Evolutionary conservation across 92 coral and sea anemone species (phyloP), one percentile per base, ranked within the genome.

Genomic region (Paramuricea clavata): DNA sequence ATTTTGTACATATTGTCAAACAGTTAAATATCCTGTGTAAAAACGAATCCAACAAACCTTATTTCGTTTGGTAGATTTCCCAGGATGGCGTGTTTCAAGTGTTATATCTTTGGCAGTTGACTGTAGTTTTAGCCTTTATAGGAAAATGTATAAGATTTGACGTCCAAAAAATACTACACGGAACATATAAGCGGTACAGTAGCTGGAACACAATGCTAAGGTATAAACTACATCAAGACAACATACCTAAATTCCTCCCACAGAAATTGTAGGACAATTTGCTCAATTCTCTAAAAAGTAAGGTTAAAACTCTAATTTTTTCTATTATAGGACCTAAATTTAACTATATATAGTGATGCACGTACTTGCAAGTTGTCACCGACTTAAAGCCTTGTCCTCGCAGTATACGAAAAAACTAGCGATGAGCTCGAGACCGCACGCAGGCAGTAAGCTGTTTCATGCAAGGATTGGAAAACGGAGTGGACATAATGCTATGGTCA

Each of bases 201-300:
- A 39, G 44, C 44, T 39, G n/a, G n/a, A n/a, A n/a, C 44, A 39
- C 44, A 39, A 39, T 39, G 44, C 22, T 16, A 11, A n/a, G n/a
- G n/a, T n/a, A n/a, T n/a, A n/a, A n/a, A n/a, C n/a, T 34, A 36
- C 25, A 36, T 9, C 22, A 43, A 73, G 22, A 47, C 78, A 36
- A 50, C 64, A 54, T 30, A 76, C 64, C 60, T 76, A 30, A 60
- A 76, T 49, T 76, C 69, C 19, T 76, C 68, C 82, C 82, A 76
- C 26, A 76, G 44, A 76, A 76, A 49, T 23, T 76, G 25, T 22
- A 76, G 25, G 3, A 50, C 60, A 52, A 76, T 36, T 47, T 76
- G 65, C 12, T 36, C 41, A 52, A 76, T 54, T 16, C 67, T 65
- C 72, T 65, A 26, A 65, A 65, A 64, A 64, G 25, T 1, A 26